Conservation (phyloP, 1,140 invertebrate genomes). For the Neomicropteryx cornuta region DNA sequence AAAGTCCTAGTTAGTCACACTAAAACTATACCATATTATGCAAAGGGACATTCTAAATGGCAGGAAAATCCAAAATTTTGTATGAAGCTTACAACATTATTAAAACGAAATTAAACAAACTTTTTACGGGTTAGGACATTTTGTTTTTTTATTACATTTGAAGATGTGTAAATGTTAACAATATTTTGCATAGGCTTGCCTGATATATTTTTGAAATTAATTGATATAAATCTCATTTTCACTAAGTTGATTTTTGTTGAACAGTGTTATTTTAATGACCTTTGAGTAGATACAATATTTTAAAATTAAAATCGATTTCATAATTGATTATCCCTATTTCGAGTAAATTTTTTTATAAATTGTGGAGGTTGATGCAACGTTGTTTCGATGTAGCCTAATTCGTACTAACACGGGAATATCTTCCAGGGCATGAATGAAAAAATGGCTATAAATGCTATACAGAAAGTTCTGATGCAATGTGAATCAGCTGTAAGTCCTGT, state of each 20-base stretch:
- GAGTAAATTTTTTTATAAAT: not conserved
- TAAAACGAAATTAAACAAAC: no score
- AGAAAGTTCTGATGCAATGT: slow-evolving; percentile 79
- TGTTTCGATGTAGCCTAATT: not conserved
- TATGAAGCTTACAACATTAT: no score
- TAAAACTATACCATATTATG: no score
- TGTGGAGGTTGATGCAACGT: not conserved
- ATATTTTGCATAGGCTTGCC: no score
- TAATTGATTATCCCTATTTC: not conserved
- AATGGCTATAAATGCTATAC: slow-evolving; percentile 81
- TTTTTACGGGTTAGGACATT: no score
- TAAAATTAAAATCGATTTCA: not conserved
- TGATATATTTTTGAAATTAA: no score
- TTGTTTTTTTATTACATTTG: no score
- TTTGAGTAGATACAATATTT: not conserved
- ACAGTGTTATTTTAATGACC: slow-evolving; percentile 3
- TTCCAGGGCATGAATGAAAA: slow-evolving; percentile 54
- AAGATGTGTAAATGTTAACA: no score
- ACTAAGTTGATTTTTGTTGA: not conserved
- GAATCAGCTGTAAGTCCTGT: slow-evolving; percentile 50
- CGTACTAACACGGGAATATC: not conserved
- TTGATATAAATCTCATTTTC: no score
- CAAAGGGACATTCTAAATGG: no score
- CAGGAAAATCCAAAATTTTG: no score
- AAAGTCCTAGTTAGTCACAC: no score